Conservation (phyloP, 2,113 vertebrate species). For the Physeter macrocephalus region DNA sequence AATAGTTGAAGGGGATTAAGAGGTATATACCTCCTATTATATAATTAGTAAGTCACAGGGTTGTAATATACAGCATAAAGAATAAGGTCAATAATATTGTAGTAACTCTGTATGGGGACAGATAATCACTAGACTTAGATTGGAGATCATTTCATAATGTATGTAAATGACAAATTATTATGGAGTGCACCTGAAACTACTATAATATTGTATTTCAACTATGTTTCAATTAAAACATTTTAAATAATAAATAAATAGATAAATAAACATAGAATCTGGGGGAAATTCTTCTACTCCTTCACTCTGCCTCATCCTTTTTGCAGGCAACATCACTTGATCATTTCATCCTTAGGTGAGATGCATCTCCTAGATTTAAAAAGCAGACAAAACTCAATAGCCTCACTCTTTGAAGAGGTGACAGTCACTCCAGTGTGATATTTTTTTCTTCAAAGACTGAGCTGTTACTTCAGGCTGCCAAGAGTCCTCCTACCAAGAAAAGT, state of each 20-base stretch:
- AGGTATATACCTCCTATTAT: neutral
- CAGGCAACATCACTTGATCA: neutral
- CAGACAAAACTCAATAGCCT: neutral
- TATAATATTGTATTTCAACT: neutral
- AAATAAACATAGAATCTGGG: neutral
- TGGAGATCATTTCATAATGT: neutral
- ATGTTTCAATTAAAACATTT: neutral
- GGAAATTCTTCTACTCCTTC: neutral
- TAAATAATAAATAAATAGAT: neutral
- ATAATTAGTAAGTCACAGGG: neutral
- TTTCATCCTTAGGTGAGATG: neutral
- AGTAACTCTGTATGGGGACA: neutral
- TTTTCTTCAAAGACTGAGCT: neutral
- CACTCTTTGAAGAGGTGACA: neutral
- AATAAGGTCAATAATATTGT: neutral
- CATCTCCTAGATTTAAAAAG: neutral
- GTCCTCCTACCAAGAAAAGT: neutral
- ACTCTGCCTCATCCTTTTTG: neutral
- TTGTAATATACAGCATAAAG: neutral
- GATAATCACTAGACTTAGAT: neutral
- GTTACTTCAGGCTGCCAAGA: neutral
- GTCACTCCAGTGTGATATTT: neutral
- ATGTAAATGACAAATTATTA: neutral
- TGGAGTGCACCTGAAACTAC: neutral
- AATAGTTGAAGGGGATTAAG: neutral